phyloP scores from a whole-genome alignment of 2,113 vertebrate genomes.

The Corvus cornix region DNA sequence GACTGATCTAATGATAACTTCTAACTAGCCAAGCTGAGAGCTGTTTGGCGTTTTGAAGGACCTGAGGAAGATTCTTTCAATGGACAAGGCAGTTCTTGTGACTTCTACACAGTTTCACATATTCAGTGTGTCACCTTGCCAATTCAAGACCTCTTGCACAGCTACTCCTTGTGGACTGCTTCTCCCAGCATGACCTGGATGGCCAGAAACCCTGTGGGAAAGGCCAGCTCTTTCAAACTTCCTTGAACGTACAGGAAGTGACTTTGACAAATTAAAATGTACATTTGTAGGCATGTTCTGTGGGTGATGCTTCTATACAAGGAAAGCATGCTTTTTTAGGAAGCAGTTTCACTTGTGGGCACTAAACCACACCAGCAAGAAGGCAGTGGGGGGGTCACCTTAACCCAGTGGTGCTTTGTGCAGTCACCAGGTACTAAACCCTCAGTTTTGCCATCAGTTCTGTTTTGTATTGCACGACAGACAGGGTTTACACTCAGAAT shows the following conservation, averaged over 20 bases:
- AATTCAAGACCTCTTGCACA: accelerated
- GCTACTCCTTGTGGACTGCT: neutral
- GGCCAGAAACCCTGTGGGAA: neutral
- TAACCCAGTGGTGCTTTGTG: neutral
- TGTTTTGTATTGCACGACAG: neutral
- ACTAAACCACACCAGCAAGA: neutral
- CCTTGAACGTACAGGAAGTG: neutral
- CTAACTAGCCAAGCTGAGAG: neutral
- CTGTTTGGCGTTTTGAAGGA: neutral
- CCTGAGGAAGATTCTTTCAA: neutral
- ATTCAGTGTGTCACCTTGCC: neutral
- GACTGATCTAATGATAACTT: neutral
- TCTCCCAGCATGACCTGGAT: neutral
- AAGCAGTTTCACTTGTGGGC: neutral
- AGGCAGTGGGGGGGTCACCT: neutral
- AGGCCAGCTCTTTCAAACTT: neutral
- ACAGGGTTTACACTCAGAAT: neutral
- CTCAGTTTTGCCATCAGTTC: neutral
- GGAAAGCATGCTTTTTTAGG: neutral
- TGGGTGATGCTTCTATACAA: accelerated
- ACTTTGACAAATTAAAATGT: neutral
- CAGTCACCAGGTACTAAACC: neutral
- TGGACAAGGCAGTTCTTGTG: neutral
- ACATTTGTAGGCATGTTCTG: neutral
- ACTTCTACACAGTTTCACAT: neutral